These are phyloP conservation scores for Calycopis cecrops DNA, from an alignment of 1,140 invertebrate species.

Conservation along the genomic window DNA sequence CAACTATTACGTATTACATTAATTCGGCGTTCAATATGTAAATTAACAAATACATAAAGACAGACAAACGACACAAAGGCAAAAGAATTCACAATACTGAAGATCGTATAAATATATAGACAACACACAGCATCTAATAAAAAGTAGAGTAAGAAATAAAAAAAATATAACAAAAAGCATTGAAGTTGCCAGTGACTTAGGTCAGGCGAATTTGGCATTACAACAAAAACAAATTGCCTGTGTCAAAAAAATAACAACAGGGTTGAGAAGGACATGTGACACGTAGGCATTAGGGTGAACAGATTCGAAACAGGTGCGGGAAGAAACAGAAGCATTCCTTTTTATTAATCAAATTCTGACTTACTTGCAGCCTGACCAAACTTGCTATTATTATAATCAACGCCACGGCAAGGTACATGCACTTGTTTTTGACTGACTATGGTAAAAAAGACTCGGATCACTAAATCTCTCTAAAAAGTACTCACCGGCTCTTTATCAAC, in stretches of 20 bases:
- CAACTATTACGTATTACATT: not conserved
- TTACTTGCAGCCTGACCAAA: constrained; percentile 65
- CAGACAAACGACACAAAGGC: constrained; percentile 15
- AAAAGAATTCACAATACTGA: constrained; percentile 12
- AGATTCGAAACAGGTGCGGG: constrained; percentile 16
- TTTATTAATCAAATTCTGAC: constrained; percentile 38
- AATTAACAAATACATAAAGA: not conserved
- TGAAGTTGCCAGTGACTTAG: not conserved
- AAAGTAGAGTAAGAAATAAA: constrained; percentile 8
- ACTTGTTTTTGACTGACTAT: constrained; percentile 43
- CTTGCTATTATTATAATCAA: constrained; percentile 66
- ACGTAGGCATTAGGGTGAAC: constrained; percentile 1
- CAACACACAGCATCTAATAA: not conserved
- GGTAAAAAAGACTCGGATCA: constrained; percentile 20
- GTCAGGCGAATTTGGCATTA: not conserved
- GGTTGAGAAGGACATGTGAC: constrained; percentile 5
- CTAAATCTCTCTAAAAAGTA: constrained; percentile 32
- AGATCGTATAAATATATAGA: not conserved
- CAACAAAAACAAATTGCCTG: constrained; percentile 22
- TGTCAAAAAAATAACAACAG: not conserved
- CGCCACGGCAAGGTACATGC: constrained; percentile 70
- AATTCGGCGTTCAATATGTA: not conserved
- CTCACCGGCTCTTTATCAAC: constrained; percentile 48
- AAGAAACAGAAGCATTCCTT: constrained; percentile 26
- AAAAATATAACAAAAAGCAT: constrained; percentile 15